Conservation (phyloP, 2,888 invertebrate species). For the Stenoptilia bipunctidactyla region DNA sequence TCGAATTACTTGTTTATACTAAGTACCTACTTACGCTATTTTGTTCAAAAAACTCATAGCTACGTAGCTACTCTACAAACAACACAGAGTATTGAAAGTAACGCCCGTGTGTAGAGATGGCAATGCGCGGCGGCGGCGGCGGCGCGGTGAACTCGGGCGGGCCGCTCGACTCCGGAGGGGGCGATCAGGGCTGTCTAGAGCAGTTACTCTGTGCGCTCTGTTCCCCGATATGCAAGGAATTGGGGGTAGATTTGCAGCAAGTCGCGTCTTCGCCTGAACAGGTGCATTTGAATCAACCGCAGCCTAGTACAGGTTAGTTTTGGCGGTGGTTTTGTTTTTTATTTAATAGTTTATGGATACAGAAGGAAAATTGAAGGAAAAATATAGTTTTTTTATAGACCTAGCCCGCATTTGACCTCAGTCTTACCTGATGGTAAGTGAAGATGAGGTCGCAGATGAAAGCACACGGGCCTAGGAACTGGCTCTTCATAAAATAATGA, state of each 20-base stretch:
- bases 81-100: neutral
- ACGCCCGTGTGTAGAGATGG: conserved; percentile 44
- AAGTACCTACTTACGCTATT: too few relatives aligned
- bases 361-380: too few relatives aligned
- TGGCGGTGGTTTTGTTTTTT: conserved; percentile 10
- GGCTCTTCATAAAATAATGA: too few relatives aligned
- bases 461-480: too few relatives aligned
- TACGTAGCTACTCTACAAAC: too few relatives aligned
- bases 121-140: conserved; percentile 46
- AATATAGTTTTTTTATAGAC: too few relatives aligned
- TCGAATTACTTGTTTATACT: too few relatives aligned
- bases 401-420: too few relatives aligned
- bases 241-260: conserved; percentile 54
- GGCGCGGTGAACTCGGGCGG: conserved; percentile 16
- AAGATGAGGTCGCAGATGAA: too few relatives aligned
- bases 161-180: conserved; percentile 11
- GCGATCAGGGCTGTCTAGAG: conserved; percentile 43
- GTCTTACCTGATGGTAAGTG: too few relatives aligned
- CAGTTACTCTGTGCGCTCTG: conserved; percentile 60
- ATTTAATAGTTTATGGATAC: too few relatives aligned
- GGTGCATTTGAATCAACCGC: conserved; percentile 50
- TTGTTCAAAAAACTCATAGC: too few relatives aligned
- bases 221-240: conserved; percentile 61
- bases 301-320: conserved; percentile 25
- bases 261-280: conserved; percentile 30